phyloP scores from a whole-genome alignment of 1,140 invertebrate genomes.

The Idris sp. region DNA sequence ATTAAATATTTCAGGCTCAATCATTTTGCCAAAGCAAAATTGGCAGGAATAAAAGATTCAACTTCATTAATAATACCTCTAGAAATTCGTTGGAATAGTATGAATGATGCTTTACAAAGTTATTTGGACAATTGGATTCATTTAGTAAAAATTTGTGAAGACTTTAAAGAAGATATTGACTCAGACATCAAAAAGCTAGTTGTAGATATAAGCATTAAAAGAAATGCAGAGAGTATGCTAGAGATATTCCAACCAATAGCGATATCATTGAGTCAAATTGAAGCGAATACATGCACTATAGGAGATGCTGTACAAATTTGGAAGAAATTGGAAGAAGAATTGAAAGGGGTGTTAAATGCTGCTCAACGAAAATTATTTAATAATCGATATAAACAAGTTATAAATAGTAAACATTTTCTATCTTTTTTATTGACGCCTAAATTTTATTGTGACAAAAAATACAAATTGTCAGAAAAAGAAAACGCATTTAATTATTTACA shows the following conservation, averaged over 20 bases:
- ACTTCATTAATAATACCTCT: constrained; percentile 3
- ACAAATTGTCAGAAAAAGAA: constrained; percentile 7
- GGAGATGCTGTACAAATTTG: constrained; percentile 21
- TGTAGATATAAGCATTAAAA: not conserved
- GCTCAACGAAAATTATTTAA: constrained; percentile 9
- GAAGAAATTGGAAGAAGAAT: constrained; percentile 4
- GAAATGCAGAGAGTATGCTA: constrained; percentile 9
- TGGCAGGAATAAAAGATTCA: not conserved
- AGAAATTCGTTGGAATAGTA: constrained; percentile 23
- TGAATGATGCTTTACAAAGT: not conserved
- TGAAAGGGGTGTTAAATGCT: constrained; percentile 2
- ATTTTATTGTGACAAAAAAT: constrained; percentile 9
- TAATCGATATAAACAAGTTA: constrained; percentile 5
- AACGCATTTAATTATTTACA: constrained; percentile 13
- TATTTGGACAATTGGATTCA: constrained; percentile 9
- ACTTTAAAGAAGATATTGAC: constrained; percentile 14
- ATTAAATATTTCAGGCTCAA: constrained; percentile 33
- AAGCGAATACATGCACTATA: constrained; percentile 13
- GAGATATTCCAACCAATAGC: constrained; percentile 18
- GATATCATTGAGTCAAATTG: not conserved
- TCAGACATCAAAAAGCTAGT: constrained; percentile 11
- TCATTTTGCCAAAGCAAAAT: constrained; percentile 16
- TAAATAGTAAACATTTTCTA: constrained; percentile 8
- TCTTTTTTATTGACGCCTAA: constrained; percentile 13
- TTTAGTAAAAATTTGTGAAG: constrained; percentile 15